Conservation (phyloP, 2,113 vertebrate species). For the Etia nguti region DNA sequence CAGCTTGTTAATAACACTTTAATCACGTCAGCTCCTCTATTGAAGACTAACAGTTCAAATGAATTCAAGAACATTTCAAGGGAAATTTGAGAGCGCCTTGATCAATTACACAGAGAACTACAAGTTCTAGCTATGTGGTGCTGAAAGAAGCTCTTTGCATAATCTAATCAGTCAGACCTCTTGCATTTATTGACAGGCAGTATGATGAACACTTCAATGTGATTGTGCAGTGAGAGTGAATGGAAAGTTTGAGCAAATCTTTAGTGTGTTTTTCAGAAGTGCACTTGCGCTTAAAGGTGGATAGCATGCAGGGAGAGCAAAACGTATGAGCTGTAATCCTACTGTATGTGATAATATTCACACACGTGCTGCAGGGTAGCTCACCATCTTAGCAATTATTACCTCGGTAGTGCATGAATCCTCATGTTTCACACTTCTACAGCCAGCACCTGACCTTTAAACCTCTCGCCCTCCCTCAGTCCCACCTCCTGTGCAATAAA, state of each 20-base stretch:
- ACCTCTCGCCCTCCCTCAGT: not conserved
- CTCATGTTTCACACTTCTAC: not conserved
- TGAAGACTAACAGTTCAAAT: constrained; percentile 1
- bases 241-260: not conserved
- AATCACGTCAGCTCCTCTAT: not conserved
- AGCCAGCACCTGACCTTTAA: not conserved
- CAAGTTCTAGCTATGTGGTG: not conserved
- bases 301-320: not conserved
- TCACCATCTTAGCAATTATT: constrained; percentile 17
- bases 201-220: not conserved
- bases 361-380: constrained; percentile 27
- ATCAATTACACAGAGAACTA: constrained; percentile 4
- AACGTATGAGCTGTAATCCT: constrained; percentile 9
- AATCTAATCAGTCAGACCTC: not conserved
- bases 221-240: not conserved
- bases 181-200: not conserved
- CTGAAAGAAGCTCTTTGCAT: not conserved
- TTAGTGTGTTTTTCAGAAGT: constrained; percentile 1
- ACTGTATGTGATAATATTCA: constrained; percentile 28
- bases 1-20: not conserved
- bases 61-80: not conserved
- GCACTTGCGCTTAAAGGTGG: constrained; percentile 40
- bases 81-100: not conserved
- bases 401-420: not conserved
- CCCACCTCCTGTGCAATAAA: not conserved